phyloP scores from a whole-genome alignment of 1,140 invertebrate genomes.

The Pachypeltis micranthus region DNA sequence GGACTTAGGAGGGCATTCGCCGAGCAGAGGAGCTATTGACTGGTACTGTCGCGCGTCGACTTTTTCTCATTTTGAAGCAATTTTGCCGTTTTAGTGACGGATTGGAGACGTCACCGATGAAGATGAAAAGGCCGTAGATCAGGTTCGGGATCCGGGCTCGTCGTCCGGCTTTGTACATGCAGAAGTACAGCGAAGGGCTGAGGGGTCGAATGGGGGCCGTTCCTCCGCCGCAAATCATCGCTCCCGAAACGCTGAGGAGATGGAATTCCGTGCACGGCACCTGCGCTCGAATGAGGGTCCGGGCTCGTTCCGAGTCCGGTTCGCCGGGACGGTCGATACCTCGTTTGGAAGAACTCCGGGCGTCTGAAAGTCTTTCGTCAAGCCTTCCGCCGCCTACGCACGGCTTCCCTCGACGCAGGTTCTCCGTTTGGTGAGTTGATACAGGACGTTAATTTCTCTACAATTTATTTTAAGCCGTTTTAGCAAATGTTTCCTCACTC shows the following conservation, averaged over 20 bases:
- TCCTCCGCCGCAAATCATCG: conserved; percentile 13
- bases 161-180: conserved; percentile 4
- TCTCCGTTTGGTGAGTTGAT: conserved; percentile 44
- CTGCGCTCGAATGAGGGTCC: conserved; percentile 12
- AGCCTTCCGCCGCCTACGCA: conserved; percentile 26
- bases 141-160: too few species aligned
- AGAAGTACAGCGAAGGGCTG: conserved; percentile 28
- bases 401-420: conserved; percentile 32
- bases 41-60: too few species aligned
- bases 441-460: too few species aligned
- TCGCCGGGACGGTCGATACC: conserved; percentile 17
- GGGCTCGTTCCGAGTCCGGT: conserved; percentile 15
- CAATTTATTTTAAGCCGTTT: too few species aligned
- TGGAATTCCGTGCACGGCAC: conserved; percentile 43
- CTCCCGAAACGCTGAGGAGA: conserved; percentile 37
- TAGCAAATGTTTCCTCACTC: too few species aligned
- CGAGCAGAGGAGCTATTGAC: too few species aligned
- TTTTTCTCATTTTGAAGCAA: too few species aligned
- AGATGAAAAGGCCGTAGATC: too few species aligned
- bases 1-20: too few species aligned
- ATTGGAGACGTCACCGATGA: too few species aligned
- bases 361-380: conserved; percentile 29
- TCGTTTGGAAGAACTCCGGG: conserved; percentile 25
- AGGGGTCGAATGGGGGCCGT: conserved; percentile 9
- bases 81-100: too few species aligned